These are phyloP conservation scores for Coelopa pilipes DNA, from an alignment of 2,888 invertebrate species.

Conservation along the genomic window DNA sequence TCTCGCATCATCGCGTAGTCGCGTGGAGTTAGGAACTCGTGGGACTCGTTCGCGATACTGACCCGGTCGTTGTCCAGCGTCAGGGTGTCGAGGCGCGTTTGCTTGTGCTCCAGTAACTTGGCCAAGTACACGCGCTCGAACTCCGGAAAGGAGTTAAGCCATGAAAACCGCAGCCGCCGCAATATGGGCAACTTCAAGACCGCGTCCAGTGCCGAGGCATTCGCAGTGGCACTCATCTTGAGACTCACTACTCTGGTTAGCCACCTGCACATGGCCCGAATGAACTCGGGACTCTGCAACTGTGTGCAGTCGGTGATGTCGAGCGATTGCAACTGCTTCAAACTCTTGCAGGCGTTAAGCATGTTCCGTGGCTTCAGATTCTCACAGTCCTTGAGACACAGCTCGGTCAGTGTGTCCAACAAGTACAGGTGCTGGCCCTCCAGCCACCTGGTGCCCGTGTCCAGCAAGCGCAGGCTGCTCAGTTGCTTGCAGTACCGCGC, in stretches of 20 bases:
- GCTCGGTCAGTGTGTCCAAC: constrained; percentile 40
- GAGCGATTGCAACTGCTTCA: constrained; percentile 32
- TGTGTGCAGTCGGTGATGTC: constrained; percentile 44
- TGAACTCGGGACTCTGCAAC: constrained; percentile 39
- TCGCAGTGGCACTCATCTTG: constrained; percentile 42
- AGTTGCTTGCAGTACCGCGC: constrained; percentile 42
- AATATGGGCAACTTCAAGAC: constrained; percentile 39
- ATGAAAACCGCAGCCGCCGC: constrained; percentile 42
- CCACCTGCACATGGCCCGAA: constrained; percentile 37
- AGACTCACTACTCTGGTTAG: constrained; percentile 34
- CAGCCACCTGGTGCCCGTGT: constrained; percentile 42
- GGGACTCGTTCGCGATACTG: constrained; percentile 41
- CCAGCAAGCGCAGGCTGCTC: constrained; percentile 38
- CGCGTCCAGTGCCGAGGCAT: constrained; percentile 34
- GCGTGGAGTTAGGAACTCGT: constrained; percentile 34
- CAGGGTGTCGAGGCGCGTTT: constrained; percentile 30
- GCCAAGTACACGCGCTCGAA: constrained; percentile 32
- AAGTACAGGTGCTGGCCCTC: constrained; percentile 42
- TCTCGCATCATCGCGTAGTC: constrained; percentile 46
- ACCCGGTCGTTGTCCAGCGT: constrained; percentile 43
- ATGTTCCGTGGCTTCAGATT: constrained; percentile 40
- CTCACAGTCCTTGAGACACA: constrained; percentile 42
- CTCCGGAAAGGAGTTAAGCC: constrained; percentile 36
- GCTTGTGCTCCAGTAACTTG: constrained; percentile 19
- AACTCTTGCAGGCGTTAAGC: constrained; percentile 22